Evolutionary conservation across 2,113 vertebrate species (phyloP).

Genomic region (Neomonachus schauinslandi): DNA sequence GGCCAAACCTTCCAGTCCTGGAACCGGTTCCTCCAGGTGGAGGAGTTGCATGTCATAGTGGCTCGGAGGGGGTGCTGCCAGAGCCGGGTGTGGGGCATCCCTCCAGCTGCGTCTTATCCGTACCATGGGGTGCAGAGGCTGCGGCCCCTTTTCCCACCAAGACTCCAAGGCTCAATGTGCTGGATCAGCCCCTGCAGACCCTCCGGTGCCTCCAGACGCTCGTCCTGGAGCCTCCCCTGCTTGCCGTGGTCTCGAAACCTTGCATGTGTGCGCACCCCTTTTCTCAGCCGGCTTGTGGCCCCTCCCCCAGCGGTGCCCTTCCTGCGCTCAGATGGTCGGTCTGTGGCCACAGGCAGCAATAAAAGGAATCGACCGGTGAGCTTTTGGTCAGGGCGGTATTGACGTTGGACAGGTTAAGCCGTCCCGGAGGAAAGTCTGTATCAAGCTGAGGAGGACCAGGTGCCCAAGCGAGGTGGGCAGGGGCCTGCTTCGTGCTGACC

Average conservation of each 20-base stretch:
- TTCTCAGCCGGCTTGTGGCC: rapidly evolving
- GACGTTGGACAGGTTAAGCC: conserved; percentile 30
- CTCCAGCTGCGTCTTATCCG: neutral
- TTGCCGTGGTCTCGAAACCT: rapidly evolving
- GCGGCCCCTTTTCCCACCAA: neutral
- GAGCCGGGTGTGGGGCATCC: neutral
- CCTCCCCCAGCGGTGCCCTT: neutral
- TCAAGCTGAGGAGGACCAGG: neutral
- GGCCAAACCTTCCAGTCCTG: neutral
- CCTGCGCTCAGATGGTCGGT: rapidly evolving
- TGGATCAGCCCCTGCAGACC: rapidly evolving
- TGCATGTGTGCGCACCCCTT: rapidly evolving
- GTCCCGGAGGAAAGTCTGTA: neutral
- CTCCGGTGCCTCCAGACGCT: rapidly evolving
- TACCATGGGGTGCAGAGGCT: rapidly evolving
- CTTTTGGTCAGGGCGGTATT: neutral
- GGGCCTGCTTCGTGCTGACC: neutral
- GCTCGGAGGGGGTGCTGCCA: neutral
- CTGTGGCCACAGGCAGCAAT: neutral
- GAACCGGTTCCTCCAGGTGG: neutral
- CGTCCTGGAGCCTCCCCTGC: rapidly evolving
- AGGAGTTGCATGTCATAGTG: neutral
- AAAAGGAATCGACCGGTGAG: neutral
- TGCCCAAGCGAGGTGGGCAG: rapidly evolving
- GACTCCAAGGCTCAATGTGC: neutral